Evolutionary conservation across 2,797 vertebrate species (phyloP).

Genomic region (Chanos chanos): DNA sequence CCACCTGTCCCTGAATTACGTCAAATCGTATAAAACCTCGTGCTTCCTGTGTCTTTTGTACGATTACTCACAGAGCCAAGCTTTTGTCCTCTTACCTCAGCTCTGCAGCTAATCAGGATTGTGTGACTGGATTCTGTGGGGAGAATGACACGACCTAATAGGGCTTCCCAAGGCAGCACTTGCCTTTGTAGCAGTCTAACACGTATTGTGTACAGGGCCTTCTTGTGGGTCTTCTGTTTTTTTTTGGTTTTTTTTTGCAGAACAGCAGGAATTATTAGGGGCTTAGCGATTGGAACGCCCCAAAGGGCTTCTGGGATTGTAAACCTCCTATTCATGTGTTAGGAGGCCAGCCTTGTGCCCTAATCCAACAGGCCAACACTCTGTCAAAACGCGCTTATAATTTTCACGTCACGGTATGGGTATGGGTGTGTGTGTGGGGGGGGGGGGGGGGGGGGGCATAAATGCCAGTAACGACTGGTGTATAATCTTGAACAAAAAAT

Average conservation of each 20-base stretch:
- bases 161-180: constrained; percentile 26
- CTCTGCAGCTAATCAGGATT: constrained; percentile 12
- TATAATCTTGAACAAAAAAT: too few relatives aligned
- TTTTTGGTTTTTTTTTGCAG: constrained; percentile 55
- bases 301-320: constrained; percentile 65
- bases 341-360: constrained; percentile 42
- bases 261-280: constrained; percentile 71
- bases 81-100: too few relatives aligned
- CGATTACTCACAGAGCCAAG: background rate
- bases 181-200: constrained; percentile 33
- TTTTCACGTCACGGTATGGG: constrained; percentile 28
- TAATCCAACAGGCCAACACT: constrained; percentile 12
- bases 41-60: background rate
- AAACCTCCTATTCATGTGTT: constrained; percentile 65
- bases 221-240: constrained; percentile 66
- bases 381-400: background rate
- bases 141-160: constrained; percentile 28
- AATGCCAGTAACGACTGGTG: too few relatives aligned
- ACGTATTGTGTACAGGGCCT: constrained; percentile 49
- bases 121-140: background rate
- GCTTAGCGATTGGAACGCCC: constrained; percentile 65
- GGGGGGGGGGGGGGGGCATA: too few relatives aligned
- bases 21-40: background rate
- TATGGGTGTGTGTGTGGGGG: background rate
- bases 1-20: too few relatives aligned